phyloP scores from a whole-genome alignment of 2,888 invertebrate species.

The Drosophila testacea region DNA sequence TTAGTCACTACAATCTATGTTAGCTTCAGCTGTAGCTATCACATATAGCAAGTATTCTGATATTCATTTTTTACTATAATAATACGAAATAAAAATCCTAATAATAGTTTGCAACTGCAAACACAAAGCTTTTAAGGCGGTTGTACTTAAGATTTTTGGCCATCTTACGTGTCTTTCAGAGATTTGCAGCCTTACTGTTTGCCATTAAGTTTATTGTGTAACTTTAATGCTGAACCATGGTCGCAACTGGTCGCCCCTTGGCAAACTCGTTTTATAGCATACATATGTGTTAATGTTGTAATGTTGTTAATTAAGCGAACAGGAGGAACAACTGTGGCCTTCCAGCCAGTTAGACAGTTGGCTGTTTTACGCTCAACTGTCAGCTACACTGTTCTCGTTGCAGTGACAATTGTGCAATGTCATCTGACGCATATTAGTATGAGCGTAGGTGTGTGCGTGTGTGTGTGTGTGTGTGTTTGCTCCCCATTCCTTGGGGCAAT shows the following conservation, averaged over 20 bases:
- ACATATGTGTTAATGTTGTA: constrained; percentile 54
- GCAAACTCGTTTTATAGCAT: constrained; percentile 11
- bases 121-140: too few species aligned
- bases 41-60: too few species aligned
- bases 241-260: not conserved
- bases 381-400: constrained; percentile 33
- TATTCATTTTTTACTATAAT: not conserved
- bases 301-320: constrained; percentile 71
- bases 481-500: constrained; percentile 26
- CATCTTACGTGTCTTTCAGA: not conserved
- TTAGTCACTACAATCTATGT: too few species aligned
- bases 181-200: constrained; percentile 9
- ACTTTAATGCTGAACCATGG: constrained; percentile 46
- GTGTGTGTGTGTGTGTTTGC: not conserved
- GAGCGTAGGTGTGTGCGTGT: constrained; percentile 8
- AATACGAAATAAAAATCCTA: not conserved
- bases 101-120: not conserved
- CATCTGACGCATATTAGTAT: constrained; percentile 22
- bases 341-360: constrained; percentile 14
- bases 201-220: constrained; percentile 48
- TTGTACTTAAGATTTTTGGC: not conserved
- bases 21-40: too few species aligned
- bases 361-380: constrained; percentile 13
- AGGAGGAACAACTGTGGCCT: constrained; percentile 36
- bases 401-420: constrained; percentile 39